Base-by-base conservation (phyloP, 35 echinoderm and acorn worm genomes). In the Eucidaris tribuloides region DNA sequence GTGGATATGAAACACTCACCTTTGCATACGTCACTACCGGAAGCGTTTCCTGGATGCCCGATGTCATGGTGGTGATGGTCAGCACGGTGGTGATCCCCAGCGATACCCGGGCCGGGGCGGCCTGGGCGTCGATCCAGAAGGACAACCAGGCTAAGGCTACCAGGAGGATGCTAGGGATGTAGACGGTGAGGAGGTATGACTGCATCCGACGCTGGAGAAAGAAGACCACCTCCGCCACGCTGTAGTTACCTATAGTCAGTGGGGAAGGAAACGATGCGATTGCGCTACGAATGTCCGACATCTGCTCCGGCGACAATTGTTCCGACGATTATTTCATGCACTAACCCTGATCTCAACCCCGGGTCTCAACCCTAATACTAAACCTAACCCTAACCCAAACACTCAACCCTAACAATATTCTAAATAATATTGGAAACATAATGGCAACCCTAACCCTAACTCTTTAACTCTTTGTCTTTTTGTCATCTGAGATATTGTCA, bases 41-140 rank as follows among this genome's bases (percentile, higher is more conserved):
- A 29, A 91, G 58, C 25, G 88, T 70, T 65, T 91, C 88, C 58
- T 91, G 88, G 11, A 91, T 84, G 23, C 81, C 82, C 36, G 88
- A 55, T 6, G 88, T 91, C 88, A 91, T 91, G 7, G 88, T 91
- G 7, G 88, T 91, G 42, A 84, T 63, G 34, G 88, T 91, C 23
- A 91, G 50, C 28, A 91, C 88, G 23, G 88, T 91, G n/a, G 88
- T 91, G 17, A 91, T 91, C 6, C 88, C 88, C 17, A 91, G 74
- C 0, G 88, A 83, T 15, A 91, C 88, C 7, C 88, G 66, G 0
- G 88, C 88, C 11, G 88, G 88, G 40, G 88, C 88, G 17, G 88
- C 88, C 36, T 84, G 42, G 31, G 88, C 88, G 50, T 91, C 88
- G 33, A 91, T 91, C 71, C 81, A 91, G 31, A 91, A 91, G 28